Evolutionary conservation across 2,113 vertebrate species (phyloP), one percentile per base, ranked within the genome.

Genomic region (Rhinichthys klamathensis): DNA sequence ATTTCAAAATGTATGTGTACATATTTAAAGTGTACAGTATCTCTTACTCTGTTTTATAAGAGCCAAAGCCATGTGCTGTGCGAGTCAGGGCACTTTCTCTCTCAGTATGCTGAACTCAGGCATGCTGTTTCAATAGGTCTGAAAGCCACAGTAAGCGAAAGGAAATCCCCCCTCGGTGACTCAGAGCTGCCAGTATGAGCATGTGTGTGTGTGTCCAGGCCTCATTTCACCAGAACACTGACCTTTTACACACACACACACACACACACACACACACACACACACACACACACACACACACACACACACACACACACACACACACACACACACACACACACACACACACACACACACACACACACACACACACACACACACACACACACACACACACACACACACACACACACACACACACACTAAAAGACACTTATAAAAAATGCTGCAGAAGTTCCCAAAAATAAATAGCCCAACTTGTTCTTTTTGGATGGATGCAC

Each of bases 101-200:
- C 60, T 88, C 30, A 46, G 7, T 60, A 4, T 49, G 58, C 69
- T 63, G 74, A 78, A 51, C 46, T n/a, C 78, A 81, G 75, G 60
- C 84, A 12, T 89, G 86, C 84, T 82, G 78, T 79, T 89, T 88
- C 76, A 88, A 56, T 79, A 35, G 56, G 82, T 56, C 82, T 88
- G 80, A 86, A 89, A 83, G 83, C 82, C 82, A 74, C 82, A 80
- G 78, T 75, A 78, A 80, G 85, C 85, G 73, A 84, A 79, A 86
- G 89, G 87, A 90, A 90, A 90, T 89, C 89, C 89, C 89, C 88
- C 65, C 75, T 86, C 56, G 18, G 25, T 89, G 87, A 90, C 80
- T 88, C 87, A 89, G 72, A 84, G 41, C 65, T 89, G 84, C 84
- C 81, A 9, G 35, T 70, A 38, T 11, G 11, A 44, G 38, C 13